phyloP scores from a whole-genome alignment of 2,113 vertebrate genomes.

The Desmodus rotundus region DNA sequence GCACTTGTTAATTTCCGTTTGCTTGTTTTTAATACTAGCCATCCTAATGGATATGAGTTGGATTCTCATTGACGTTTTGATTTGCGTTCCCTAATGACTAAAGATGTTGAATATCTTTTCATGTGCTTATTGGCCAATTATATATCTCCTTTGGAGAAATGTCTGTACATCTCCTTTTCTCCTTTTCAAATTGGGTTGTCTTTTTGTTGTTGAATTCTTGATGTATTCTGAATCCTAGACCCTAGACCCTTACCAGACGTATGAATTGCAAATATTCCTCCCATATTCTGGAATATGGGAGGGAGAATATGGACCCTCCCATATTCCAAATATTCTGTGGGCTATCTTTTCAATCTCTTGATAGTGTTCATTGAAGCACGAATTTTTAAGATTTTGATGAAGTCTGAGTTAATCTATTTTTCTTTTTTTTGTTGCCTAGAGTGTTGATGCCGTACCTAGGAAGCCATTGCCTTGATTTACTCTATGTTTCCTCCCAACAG shows the following conservation, averaged over 20 bases:
- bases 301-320: no score
- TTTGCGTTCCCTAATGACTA: neutral
- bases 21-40: neutral
- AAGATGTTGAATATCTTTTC: neutral
- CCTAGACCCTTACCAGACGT: neutral
- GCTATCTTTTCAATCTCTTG: neutral
- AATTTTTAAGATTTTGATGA: neutral
- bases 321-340: neutral
- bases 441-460: neutral
- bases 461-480: neutral
- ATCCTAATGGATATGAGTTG: neutral
- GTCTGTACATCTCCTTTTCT: neutral
- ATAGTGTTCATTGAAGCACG: neutral
- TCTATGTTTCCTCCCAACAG: neutral
- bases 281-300: no score
- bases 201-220: neutral
- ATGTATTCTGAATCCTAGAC: neutral
- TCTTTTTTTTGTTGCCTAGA: neutral
- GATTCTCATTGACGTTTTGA: neutral
- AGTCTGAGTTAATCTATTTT: neutral
- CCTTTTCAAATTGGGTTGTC: neutral
- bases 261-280: neutral
- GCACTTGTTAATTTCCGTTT: neutral
- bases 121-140: neutral
- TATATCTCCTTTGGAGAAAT: neutral